Evolutionary conservation across 2,113 vertebrate species (phyloP).

Genomic region (Bubalus kerabau): DNA sequence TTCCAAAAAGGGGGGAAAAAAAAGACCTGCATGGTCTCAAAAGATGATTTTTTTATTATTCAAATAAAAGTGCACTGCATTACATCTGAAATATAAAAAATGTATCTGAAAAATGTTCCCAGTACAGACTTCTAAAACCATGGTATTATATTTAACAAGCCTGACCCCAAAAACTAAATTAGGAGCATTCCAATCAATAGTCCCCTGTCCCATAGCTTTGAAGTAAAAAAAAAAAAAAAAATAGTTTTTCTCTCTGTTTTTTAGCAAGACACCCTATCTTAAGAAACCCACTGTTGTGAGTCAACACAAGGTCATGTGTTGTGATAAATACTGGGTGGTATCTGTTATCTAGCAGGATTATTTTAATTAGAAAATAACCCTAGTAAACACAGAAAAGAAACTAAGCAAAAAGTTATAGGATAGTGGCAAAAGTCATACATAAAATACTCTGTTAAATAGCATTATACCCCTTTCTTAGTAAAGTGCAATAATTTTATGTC

Average conservation of each 20-base stretch:
- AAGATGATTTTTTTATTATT: constrained; percentile 24
- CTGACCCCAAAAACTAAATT: not conserved
- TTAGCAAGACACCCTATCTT: not conserved
- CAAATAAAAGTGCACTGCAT: constrained; percentile 52
- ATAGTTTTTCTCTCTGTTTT: not conserved
- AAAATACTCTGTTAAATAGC: constrained; percentile 11
- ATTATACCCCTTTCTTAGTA: not conserved
- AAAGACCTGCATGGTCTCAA: constrained; percentile 6
- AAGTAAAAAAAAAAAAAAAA: not conserved
- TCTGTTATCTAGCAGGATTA: not conserved
- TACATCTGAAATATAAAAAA: constrained; percentile 52
- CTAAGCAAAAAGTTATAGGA: not conserved
- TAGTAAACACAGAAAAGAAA: not conserved
- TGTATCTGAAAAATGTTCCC: constrained; percentile 29
- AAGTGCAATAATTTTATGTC: not conserved
- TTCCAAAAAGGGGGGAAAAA: not conserved
- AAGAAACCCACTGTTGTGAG: constrained; percentile 25
- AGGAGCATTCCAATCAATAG: not conserved
- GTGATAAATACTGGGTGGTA: not conserved
- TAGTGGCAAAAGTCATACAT: not conserved
- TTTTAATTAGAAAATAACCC: constrained; percentile 36
- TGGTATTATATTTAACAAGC: not conserved
- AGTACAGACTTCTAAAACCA: constrained; percentile 13
- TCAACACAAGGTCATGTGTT: not conserved
- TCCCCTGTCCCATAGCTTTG: not conserved